phyloP scores from a whole-genome alignment of 2,797 vertebrate genomes.

The Otus scops region DNA sequence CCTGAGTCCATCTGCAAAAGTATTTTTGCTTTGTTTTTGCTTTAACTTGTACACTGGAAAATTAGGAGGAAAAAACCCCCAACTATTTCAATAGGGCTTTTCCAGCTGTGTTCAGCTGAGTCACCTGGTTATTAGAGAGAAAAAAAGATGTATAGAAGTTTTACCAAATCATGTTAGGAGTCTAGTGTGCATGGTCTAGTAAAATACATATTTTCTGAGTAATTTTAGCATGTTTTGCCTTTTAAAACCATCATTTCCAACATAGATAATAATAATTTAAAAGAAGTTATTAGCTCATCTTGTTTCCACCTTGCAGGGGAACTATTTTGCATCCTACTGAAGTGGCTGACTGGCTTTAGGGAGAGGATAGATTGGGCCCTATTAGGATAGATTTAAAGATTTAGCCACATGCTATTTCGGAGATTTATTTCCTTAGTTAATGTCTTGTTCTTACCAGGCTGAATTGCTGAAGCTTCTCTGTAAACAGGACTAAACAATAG shows the following conservation, averaged over 20 bases:
- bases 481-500: slow-evolving; percentile 1
- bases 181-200: neutral
- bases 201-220: neutral
- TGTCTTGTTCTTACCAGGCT: neutral
- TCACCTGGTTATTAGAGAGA: neutral
- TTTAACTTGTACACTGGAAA: neutral
- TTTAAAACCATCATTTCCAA: neutral
- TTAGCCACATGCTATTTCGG: neutral
- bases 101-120: neutral
- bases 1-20: neutral
- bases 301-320: neutral
- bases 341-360: neutral
- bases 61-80: neutral
- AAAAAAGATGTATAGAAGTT: neutral
- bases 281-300: neutral
- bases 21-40: neutral
- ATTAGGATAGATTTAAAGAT: neutral
- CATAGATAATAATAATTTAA: neutral
- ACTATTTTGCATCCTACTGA: neutral
- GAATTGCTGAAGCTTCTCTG: neutral
- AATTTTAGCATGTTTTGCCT: neutral
- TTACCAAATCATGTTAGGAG: neutral
- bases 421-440: neutral
- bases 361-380: neutral
- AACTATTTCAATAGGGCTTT: neutral